Percentiles rank a stretch among this genome's conserved stretches.
Conservation (phyloP, 2,113 vertebrate species). For the Daphoenositta chrysoptera region DNA sequence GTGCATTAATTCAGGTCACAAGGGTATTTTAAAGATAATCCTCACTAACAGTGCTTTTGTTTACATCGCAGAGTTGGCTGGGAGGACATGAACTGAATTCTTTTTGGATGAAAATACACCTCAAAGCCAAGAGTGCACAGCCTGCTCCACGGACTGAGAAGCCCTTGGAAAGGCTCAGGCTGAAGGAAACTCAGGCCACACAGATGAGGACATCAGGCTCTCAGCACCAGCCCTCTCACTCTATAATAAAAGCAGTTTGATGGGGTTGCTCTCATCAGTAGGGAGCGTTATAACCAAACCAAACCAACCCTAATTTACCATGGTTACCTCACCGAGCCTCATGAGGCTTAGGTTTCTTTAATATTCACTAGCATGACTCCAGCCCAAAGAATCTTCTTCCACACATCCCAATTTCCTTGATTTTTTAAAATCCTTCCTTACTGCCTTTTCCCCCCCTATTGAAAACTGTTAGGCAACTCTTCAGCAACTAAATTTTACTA, state of each 20-base stretch:
- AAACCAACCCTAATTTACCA: too few species aligned
- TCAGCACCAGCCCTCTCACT: not conserved
- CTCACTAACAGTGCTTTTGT: not conserved
- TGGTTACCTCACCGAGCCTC: not conserved
- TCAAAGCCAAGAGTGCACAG: not conserved
- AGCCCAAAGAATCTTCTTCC: not conserved
- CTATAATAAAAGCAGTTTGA: not conserved
- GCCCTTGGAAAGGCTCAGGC: not conserved
- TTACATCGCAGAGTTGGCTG: not conserved
- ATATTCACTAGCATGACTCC: not conserved
- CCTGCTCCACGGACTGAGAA: too few species aligned
- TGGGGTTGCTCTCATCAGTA: not conserved
- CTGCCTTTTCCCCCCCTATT: not conserved
- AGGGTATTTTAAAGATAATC: not conserved
- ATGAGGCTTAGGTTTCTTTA: not conserved
- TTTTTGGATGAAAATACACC: not conserved
- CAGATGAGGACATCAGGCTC: not conserved
- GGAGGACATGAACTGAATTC: not conserved
- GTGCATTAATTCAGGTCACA: not conserved
- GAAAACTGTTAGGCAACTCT: not conserved
- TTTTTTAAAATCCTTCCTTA: not conserved
- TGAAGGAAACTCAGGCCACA: not conserved
- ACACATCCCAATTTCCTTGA: not conserved
- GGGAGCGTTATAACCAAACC: too few species aligned
- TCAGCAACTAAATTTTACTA: not conserved